Conservation (phyloP, 1,140 invertebrate species). For the Drosophila sturtevanti region DNA sequence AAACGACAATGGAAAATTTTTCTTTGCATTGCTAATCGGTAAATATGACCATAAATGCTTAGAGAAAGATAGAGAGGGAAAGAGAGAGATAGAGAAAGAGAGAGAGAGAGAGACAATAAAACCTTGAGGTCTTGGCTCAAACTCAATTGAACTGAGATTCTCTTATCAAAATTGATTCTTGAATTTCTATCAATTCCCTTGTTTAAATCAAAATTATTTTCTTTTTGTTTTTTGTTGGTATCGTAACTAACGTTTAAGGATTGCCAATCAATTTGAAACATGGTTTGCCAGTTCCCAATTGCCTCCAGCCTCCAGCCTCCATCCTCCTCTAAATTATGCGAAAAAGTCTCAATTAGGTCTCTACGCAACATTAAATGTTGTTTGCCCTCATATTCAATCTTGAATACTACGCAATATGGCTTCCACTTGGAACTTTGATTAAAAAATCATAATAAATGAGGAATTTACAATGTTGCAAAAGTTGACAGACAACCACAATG, state of each 20-base stretch:
- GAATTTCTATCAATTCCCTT: neutral
- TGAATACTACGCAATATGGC: neutral
- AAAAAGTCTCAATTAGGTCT: neutral
- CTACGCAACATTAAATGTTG: constrained; percentile 5
- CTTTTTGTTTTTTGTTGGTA: neutral
- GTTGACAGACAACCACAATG: constrained; percentile 40
- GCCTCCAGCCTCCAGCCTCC: too few relatives aligned
- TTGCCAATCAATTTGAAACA: neutral
- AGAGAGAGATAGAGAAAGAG: too few relatives aligned
- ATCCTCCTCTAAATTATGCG: neutral
- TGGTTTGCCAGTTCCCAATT: neutral
- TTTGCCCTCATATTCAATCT: constrained; percentile 2
- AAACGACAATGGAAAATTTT: constrained; percentile 21
- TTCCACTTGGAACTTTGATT: neutral
- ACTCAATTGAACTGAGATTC: neutral
- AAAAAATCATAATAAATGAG: neutral
- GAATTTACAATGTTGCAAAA: constrained; percentile 7
- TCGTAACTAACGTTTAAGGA: neutral
- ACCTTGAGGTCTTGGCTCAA: neutral
- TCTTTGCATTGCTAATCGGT: neutral
- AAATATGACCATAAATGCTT: neutral
- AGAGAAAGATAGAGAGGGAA: neutral
- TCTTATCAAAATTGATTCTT: neutral
- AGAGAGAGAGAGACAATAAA: too few relatives aligned
- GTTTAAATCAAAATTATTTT: too few relatives aligned